phyloP scores from a whole-genome alignment of 2,113 vertebrate genomes.

The Cairina moschata region DNA sequence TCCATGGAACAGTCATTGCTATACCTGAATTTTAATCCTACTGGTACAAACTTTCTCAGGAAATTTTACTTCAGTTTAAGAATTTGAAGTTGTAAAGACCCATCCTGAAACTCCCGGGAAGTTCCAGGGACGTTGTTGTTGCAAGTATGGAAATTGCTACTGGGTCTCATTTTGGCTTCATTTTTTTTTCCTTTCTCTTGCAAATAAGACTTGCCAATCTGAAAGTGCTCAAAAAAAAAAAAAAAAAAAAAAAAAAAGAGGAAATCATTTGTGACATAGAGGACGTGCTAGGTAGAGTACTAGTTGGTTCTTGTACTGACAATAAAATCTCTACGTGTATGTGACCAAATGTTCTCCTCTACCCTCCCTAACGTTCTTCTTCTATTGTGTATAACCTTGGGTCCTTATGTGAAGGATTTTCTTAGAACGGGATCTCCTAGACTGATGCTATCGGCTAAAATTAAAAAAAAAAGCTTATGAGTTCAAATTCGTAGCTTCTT shows the following conservation, averaged over 20 bases:
- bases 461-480: fast-evolving
- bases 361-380: not conserved
- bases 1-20: not conserved
- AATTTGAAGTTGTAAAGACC: not conserved
- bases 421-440: not conserved
- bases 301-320: not conserved
- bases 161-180: not conserved
- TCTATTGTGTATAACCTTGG: too few species aligned
- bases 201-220: not conserved
- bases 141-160: not conserved
- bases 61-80: not conserved
- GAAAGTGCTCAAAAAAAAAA: not conserved
- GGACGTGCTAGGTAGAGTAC: not conserved
- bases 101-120: not conserved
- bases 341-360: fast-evolving
- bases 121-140: not conserved
- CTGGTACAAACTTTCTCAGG: not conserved
- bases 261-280: not conserved
- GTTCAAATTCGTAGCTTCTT: not conserved
- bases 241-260: not conserved
- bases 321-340: fast-evolving
- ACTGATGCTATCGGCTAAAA: fast-evolving
- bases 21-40: not conserved
- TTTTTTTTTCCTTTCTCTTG: not conserved
- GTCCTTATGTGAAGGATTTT: fast-evolving